Evolutionary conservation across 2,113 vertebrate genomes (phyloP), one percentile per base, ranked within the genome.

Genomic region (Grus americana): DNA sequence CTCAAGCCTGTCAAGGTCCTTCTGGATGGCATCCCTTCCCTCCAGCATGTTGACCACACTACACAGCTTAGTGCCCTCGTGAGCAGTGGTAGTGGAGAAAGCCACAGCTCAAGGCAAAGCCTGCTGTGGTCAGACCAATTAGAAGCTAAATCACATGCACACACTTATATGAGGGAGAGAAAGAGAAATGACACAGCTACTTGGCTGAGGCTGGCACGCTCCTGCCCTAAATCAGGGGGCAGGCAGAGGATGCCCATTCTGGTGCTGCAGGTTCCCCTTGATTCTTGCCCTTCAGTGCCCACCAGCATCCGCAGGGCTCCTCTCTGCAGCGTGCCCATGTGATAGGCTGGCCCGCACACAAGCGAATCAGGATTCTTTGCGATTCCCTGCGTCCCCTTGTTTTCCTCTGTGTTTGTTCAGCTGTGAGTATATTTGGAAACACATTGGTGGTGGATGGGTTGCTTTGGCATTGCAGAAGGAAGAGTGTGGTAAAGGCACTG

Each of bases 351-450:
- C 61, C 70, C 40, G 17, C 5, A 1, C 0, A 3, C 52, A 12
- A 75, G 49, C 0, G 2, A 73, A 46, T 34, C 27, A 15, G 54
- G 71, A 58, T 76, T 79, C 34, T 22, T 70, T 44, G 73, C 0
- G 0, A 44, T 46, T 57, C 73, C 47, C 58, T 85, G 34, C 24
- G 36, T 63, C 66, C 40, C 13, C 17, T 82, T 76, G 57, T 76
- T 94, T 87, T 65, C 58, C 27, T 79, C 46, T 1, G 6, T 97
- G 93, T 96, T 97, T 97, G 66, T 90, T 94, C 94, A 97, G 96
- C 95, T 97, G 96, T 49, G 66, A 87, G 57, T 93, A 90, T 96
- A 91, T 96, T 96, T 96, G 84, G 94, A 96, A 95, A 86, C 13
- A 2, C 66, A 54, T 34, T 46, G 85, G 74, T 90, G 90, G 90